Conservation (phyloP, 2,888 invertebrate genomes). For the Synergus umbraculus region DNA sequence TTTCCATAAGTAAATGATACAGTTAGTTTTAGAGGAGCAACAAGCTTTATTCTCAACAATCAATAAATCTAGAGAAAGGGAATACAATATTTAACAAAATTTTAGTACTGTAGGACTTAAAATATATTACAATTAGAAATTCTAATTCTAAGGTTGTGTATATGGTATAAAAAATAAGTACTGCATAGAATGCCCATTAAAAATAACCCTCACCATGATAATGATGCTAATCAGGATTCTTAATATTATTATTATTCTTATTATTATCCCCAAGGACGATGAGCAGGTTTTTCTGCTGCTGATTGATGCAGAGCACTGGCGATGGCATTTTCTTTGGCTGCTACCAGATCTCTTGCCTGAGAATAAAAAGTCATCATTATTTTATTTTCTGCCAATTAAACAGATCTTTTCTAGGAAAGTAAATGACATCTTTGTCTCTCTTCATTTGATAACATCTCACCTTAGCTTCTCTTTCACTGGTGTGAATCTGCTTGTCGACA, state of each 20-base stretch:
- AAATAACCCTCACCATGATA: neutral
- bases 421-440: neutral
- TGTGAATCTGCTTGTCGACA: conserved; percentile 74
- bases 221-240: neutral
- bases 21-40: neutral
- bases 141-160: no score
- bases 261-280: conserved; percentile 69
- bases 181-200: neutral
- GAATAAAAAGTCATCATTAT: conserved; percentile 42
- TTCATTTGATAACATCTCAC: conserved; percentile 52
- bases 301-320: conserved; percentile 70
- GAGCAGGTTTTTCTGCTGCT: conserved; percentile 63
- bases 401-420: neutral
- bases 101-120: neutral
- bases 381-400: conserved; percentile 9
- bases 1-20: neutral
- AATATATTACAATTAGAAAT: neutral
- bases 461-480: conserved; percentile 74
- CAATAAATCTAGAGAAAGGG: neutral
- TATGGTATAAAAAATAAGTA: neutral
- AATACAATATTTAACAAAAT: neutral
- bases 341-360: conserved; percentile 70
- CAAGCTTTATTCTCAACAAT: neutral
- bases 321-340: conserved; percentile 73
- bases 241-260: neutral